These are phyloP conservation scores for Phoxinus phoxinus DNA, from an alignment of 2,113 vertebrate genomes.

Conservation along the genomic window DNA sequence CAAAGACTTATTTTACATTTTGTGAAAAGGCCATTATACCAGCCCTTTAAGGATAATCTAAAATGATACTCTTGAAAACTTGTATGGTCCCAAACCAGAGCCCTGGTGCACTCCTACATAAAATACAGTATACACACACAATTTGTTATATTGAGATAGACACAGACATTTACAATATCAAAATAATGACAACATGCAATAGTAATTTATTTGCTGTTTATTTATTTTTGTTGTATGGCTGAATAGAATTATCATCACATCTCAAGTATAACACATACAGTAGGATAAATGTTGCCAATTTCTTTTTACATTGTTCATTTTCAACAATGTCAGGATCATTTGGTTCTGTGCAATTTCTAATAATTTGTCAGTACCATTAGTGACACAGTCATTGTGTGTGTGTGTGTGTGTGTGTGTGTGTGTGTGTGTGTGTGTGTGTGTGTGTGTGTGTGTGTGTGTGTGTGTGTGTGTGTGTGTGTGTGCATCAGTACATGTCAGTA, in stretches of 20 bases:
- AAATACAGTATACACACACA: not conserved
- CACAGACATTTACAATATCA: not conserved
- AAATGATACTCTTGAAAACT: not conserved
- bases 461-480: not conserved
- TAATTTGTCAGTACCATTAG: not conserved
- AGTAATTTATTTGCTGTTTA: not conserved
- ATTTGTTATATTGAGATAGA: not conserved
- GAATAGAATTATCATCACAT: not conserved
- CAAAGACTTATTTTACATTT: too few relatives aligned
- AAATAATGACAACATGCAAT: not conserved
- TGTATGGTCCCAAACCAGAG: not conserved
- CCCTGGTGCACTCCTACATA: not conserved
- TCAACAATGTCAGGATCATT: not conserved
- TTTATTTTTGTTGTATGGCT: not conserved
- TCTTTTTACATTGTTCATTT: not conserved
- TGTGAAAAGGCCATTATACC: too few relatives aligned
- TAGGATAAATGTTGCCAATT: not conserved
- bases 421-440: not conserved
- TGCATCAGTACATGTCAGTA: not conserved
- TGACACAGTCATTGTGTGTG: not conserved
- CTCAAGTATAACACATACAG: not conserved
- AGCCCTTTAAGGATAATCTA: too few relatives aligned
- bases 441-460: too few relatives aligned
- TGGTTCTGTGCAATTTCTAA: not conserved
- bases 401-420: not conserved